These are phyloP conservation scores for Pungitius pungitius DNA, from an alignment of 2,113 vertebrate species.

Conservation along the genomic window DNA sequence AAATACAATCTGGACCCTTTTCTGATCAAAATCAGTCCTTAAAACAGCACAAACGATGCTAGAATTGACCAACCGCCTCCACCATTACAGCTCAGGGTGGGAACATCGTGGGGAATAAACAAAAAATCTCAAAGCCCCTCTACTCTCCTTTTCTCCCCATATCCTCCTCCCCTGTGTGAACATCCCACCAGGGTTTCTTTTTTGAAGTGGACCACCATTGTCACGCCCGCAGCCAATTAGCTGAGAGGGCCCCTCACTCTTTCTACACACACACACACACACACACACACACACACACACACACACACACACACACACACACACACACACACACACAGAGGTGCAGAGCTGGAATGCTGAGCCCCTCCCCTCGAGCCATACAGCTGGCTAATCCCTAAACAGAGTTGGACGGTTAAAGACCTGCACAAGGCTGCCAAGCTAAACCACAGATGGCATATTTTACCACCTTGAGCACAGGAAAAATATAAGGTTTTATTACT, in stretches of 20 bases:
- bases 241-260: conserved; percentile 78
- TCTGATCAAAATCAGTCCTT: conserved; percentile 25
- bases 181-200: conserved; percentile 78
- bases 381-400: conserved; percentile 76
- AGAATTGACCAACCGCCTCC: conserved; percentile 14
- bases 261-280: conserved; percentile 66
- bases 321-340: conserved; percentile 61
- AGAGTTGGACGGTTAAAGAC: conserved; percentile 48
- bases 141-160: conserved; percentile 10
- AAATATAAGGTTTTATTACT: background rate
- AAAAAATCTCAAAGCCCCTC: conserved; percentile 26
- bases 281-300: conserved; percentile 65
- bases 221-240: conserved; percentile 86
- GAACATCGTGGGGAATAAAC: conserved; percentile 30
- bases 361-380: conserved; percentile 62
- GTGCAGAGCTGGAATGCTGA: conserved; percentile 72
- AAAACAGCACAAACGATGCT: background rate
- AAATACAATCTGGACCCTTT: conserved; percentile 18
- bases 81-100: background rate
- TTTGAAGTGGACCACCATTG: conserved; percentile 86
- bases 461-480: background rate
- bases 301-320: conserved; percentile 65
- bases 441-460: conserved; percentile 19
- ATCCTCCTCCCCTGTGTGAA: conserved; percentile 55
- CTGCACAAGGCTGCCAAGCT: conserved; percentile 37